Base-by-base conservation (phyloP, 2,888 invertebrate genomes). In the Eristalis tenax region DNA sequence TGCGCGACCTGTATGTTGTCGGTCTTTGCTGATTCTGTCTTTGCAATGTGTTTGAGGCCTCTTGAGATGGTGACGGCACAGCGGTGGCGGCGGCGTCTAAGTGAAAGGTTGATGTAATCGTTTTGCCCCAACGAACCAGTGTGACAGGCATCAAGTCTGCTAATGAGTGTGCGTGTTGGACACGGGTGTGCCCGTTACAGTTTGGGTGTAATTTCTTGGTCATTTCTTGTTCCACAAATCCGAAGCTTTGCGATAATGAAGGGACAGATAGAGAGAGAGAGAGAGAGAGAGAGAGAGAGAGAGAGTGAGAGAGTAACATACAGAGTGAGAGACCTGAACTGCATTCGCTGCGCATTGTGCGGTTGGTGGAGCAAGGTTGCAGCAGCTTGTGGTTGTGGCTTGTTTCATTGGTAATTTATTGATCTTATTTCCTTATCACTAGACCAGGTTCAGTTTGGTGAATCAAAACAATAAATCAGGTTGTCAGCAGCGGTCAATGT, bases 91-190 rank as follows among this genome's bases (percentile, higher is more conserved):
- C 22, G 13, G n/a, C 28, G 63, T n/a, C 5, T 61, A 74, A 86
- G 82, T 78, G 86, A 86, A 86, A 86, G 86, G 83, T 74, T 85
- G 76, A 81, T 71, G 68, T 70, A 76, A 81, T 81, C 74, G 64
- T n/a, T 18, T 50, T 66, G 71, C n/a, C 22, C 40, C 22, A 69
- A 28, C 28, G 35, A 78, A 71, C 61, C 56, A 70, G 76, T 74
- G 50, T 50, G 50, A 50, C 50, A 8, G 50, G 18, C 50, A 50
- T 18, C 50, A 8, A 18, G 50, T 50, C 50, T 8, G 8, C 83
- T 78, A 11, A 74, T 83, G 70, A 71, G 73, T 71, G 68, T 76
- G 76, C 73, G 57, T 76, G 68, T 71, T 76, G 77, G 35, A 35
- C 73, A 82, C 11, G 73, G 82, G 73, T 57, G 71, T 77, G 75